Percentiles rank a stretch among this genome's conserved stretches.
phyloP scores from a whole-genome alignment of 2,797 vertebrate genomes.

The Lindbergichthys nudifrons region DNA sequence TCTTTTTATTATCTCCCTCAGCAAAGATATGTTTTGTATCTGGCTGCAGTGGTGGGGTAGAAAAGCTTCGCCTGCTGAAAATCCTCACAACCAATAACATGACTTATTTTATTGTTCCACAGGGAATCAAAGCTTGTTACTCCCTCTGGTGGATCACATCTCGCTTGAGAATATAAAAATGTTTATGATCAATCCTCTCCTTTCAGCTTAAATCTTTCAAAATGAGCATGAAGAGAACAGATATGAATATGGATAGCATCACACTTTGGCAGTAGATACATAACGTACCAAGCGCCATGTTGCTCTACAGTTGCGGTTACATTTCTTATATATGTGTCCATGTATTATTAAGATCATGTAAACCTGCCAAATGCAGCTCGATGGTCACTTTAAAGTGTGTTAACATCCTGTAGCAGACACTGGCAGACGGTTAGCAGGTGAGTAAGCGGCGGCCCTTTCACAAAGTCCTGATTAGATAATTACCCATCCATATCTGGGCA shows the following conservation, averaged over 20 bases:
- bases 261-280: neutral
- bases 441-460: slow-evolving; percentile 71
- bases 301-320: neutral
- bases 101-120: slow-evolving; percentile 37
- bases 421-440: slow-evolving; percentile 72
- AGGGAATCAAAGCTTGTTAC: slow-evolving; percentile 61
- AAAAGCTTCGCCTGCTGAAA: slow-evolving; percentile 11
- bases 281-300: neutral
- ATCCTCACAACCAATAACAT: slow-evolving; percentile 19
- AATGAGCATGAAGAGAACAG: slow-evolving; percentile 2
- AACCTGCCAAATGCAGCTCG: slow-evolving; percentile 3
- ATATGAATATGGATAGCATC: neutral
- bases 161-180: slow-evolving; percentile 39
- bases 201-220: slow-evolving; percentile 28
- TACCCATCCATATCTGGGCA: slow-evolving; percentile 81
- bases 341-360: neutral
- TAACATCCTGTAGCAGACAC: slow-evolving; percentile 49
- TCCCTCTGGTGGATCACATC: slow-evolving; percentile 69
- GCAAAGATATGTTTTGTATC: neutral
- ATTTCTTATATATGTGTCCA: neutral
- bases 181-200: neutral
- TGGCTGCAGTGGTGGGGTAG: neutral
- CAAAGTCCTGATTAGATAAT: slow-evolving; percentile 83
- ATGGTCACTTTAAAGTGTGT: slow-evolving; percentile 19
- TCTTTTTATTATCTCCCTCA: neutral